Percentiles rank a stretch among this genome's conserved stretches.
Evolutionary conservation across 1,140 invertebrate genomes (phyloP).

Genomic region (Scaptomyza hsui): DNA sequence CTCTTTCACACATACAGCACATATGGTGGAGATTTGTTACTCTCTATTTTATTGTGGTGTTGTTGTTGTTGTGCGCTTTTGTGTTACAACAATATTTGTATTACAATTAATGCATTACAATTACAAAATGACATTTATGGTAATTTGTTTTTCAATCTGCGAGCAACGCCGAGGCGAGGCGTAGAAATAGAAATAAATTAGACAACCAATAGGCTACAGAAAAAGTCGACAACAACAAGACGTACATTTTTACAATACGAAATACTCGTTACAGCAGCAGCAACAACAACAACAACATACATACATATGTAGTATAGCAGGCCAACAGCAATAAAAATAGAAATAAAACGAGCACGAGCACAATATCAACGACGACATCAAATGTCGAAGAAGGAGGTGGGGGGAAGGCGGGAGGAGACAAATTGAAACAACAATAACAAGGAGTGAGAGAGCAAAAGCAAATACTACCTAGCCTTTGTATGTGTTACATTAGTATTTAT

Average conservation of each 20-base stretch:
- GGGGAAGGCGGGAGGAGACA: constrained; percentile 3
- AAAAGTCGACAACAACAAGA: constrained; percentile 37
- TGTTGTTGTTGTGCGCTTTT: constrained; percentile 4
- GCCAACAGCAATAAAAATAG: constrained; percentile 53
- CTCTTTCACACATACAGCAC: neutral
- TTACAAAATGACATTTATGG: constrained; percentile 70
- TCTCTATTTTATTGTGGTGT: constrained; percentile 4
- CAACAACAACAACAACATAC: constrained; percentile 36
- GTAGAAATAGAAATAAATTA: constrained; percentile 71
- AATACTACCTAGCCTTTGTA: neutral
- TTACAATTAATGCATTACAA: constrained; percentile 55
- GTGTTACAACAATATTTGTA: constrained; percentile 34
- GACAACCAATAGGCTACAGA: constrained; percentile 55
- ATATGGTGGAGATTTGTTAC: constrained; percentile 9
- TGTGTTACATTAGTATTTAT: too few species aligned
- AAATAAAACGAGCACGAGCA: constrained; percentile 44
- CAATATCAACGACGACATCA: constrained; percentile 53
- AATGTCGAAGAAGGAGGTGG: constrained; percentile 27
- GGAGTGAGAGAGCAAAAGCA: constrained; percentile 17
- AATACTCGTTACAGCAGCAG: constrained; percentile 55
- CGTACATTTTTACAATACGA: constrained; percentile 66
- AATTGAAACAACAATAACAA: constrained; percentile 12
- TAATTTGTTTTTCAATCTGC: constrained; percentile 70
- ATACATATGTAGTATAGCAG: constrained; percentile 27
- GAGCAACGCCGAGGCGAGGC: constrained; percentile 31